Percentiles rank a stretch among this genome's conserved stretches.
phyloP scores from a whole-genome alignment of 2,888 invertebrate species.

The Apamea monoglypha region DNA sequence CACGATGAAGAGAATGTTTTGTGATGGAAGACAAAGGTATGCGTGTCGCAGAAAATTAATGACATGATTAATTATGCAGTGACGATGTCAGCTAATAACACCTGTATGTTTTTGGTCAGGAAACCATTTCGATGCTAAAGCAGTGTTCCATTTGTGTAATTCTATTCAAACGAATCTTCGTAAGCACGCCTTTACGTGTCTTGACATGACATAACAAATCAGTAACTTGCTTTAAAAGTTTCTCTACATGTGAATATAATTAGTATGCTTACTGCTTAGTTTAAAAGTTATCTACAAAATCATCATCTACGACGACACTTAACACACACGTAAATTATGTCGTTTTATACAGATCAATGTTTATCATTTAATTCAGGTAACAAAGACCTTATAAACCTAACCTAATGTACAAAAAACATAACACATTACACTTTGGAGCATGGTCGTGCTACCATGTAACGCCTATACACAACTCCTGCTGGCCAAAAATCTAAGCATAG shows the following conservation, averaged over 20 bases:
- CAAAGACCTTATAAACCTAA: neutral
- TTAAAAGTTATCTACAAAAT: neutral
- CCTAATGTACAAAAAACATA: neutral
- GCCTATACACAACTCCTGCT: neutral
- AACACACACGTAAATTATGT: too few relatives aligned
- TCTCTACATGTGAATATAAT: neutral
- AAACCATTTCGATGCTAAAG: slow-evolving; percentile 40
- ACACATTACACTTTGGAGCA: neutral
- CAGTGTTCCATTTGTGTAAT: slow-evolving; percentile 12
- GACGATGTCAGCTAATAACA: slow-evolving; percentile 36
- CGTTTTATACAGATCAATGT: neutral
- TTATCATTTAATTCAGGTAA: neutral
- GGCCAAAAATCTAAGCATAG: neutral
- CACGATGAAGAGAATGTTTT: slow-evolving; percentile 54
- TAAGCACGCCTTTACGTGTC: slow-evolving; percentile 17
- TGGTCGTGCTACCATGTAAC: neutral
- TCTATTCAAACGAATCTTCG: slow-evolving; percentile 27
- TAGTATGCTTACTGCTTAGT: neutral
- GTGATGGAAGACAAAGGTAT: slow-evolving; percentile 57
- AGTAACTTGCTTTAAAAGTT: neutral
- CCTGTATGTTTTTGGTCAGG: slow-evolving; percentile 43
- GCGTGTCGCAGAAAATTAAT: slow-evolving; percentile 50
- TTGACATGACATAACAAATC: neutral
- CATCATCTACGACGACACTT: neutral
- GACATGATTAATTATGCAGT: slow-evolving; percentile 42